A percentile compares a stretch with the other conserved stretches of the same genome.
These are phyloP conservation scores for Proterorhinus semilunaris DNA, from an alignment of 2,113 vertebrate species.

Conservation along the genomic window DNA sequence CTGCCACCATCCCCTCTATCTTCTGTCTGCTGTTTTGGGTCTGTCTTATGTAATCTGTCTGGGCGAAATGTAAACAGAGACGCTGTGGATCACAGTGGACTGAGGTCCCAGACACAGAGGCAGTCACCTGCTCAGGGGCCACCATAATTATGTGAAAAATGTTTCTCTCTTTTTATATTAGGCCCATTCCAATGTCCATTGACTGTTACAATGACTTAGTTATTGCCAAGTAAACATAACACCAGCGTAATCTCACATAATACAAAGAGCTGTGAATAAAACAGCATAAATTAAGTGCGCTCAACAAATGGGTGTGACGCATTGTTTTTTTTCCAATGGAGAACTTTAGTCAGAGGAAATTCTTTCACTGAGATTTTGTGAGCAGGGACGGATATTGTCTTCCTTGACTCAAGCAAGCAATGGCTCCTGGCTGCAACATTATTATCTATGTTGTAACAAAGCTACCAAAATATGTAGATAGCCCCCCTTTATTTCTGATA, in stretches of 20 bases:
- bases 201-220: no score
- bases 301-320: background rate
- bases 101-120: conserved; percentile 35
- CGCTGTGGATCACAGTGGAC: conserved; percentile 20
- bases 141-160: conserved; percentile 33
- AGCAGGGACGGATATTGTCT: conserved; percentile 4
- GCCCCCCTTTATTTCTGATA: no score
- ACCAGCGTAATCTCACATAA: background rate
- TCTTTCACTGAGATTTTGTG: background rate
- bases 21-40: conserved; percentile 52
- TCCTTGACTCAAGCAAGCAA: background rate
- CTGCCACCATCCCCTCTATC: conserved; percentile 33
- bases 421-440: background rate
- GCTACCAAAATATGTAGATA: background rate
- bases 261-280: background rate
- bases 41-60: conserved; percentile 64
- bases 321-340: background rate
- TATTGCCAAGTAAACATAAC: background rate
- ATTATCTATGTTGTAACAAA: background rate
- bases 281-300: background rate
- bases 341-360: conserved; percentile 2
- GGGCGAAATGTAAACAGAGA: conserved; percentile 55
- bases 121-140: conserved; percentile 19
- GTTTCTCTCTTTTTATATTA: conserved; percentile 30
- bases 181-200: background rate